Evolutionary conservation across 2,797 vertebrate genomes (phyloP), one percentile per base, ranked within the genome.

Genomic region (Helostoma temminkii): DNA sequence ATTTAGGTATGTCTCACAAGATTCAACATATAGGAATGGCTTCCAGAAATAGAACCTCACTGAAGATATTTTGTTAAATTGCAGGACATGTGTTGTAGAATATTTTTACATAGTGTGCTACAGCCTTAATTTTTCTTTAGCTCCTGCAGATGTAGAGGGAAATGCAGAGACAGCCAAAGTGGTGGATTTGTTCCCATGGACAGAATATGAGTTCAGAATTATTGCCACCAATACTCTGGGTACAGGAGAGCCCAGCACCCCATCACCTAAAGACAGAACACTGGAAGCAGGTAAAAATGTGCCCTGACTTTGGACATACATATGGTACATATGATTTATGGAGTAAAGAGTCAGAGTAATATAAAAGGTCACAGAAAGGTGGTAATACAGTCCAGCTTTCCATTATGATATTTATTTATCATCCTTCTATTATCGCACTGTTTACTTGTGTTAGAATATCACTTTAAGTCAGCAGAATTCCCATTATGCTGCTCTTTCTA

Each of bases 151-250:
- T 60, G 94, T 99, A 61, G 98, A 99, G 91, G 98, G 98, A 66
- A 98, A 98, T 60, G 90, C 94, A 81, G 98, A 99, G 78, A 90
- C 81, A 2, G 95, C 95, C 64, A 96, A 78, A 10, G 96, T 97
- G 66, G 90, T 96, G 10, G 94, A 96, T 81, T 90, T 99, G 90
- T 93, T 94, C 66, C 98, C 98, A 0, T 99, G 97, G 97, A 96
- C 95, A 71, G 96, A 98, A 30, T 99, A 99, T 36, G 96, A 99
- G 89, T 99, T 99, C 89, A 94, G 96, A 18, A 95, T 99, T 73
- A 95, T 95, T n/a, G 98, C 98, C 62, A 96, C 93, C 60, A 99
- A 98, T 90, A 96, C 96, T 0, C 7, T 99, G 88, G 98, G 98
- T 21, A 95, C 91, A 7, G 98, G 98, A 86, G 95, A 97, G 6